A percentile compares a stretch with the other conserved stretches of the same genome.
These are phyloP conservation scores for Apogon talboti DNA, from an alignment of 2,797 vertebrate genomes.

Conservation along the genomic window DNA sequence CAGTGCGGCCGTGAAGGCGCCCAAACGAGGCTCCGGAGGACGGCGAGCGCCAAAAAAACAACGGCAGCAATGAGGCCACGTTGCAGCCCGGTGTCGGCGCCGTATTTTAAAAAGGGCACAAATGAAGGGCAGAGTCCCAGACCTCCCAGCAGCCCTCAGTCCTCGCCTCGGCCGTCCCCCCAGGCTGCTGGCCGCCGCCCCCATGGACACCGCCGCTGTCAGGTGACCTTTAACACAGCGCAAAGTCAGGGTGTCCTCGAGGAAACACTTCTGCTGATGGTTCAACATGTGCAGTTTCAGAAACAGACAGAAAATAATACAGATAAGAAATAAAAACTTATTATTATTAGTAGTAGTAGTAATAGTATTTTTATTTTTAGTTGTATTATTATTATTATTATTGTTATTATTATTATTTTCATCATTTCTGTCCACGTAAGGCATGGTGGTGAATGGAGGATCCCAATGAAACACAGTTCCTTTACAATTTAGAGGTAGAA, in stretches of 20 bases:
- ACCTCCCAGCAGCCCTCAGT: slow-evolving; percentile 7
- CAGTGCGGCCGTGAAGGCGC: slow-evolving; percentile 5
- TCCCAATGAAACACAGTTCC: too few species aligned
- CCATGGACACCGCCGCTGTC: not conserved
- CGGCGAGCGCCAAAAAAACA: not conserved
- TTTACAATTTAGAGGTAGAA: too few species aligned
- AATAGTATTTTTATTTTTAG: too few species aligned
- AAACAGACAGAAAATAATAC: not conserved
- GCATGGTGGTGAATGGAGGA: too few species aligned
- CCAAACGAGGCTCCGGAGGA: slow-evolving; percentile 15
- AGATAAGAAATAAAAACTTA: too few species aligned
- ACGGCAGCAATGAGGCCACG: not conserved
- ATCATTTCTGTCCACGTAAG: too few species aligned
- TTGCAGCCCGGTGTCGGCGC: not conserved
- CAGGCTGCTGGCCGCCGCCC: not conserved
- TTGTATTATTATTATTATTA: too few species aligned
- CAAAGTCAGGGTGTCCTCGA: slow-evolving; percentile 16
- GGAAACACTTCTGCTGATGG: not conserved
- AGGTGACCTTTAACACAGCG: slow-evolving; percentile 5
- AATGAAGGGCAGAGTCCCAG: slow-evolving; percentile 6
- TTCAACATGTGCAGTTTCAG: not conserved
- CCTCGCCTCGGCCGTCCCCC: not conserved
- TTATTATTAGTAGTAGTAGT: too few species aligned
- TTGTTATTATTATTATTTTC: too few species aligned
- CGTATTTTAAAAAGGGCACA: slow-evolving; percentile 31